A percentile compares a stretch with the other conserved stretches of the same genome.
Evolutionary conservation across 1,140 invertebrate species (phyloP).

Genomic region (Capitella teleta): DNA sequence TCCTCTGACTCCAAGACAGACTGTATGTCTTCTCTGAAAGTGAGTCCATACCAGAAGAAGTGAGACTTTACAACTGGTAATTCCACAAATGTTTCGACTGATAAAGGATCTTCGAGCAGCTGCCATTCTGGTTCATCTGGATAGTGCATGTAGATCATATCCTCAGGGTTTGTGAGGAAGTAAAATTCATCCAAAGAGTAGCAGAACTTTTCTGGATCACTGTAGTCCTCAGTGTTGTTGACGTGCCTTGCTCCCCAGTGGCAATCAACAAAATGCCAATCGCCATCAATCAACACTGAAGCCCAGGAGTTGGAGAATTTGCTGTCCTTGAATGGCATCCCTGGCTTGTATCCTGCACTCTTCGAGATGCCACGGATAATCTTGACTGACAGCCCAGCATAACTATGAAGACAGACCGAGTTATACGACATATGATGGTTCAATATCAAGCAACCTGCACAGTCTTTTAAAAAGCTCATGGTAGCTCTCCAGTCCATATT

Average conservation of each 20-base stretch:
- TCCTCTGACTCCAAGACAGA: background rate
- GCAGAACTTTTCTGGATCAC: constrained; percentile 45
- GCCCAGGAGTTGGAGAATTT: constrained; percentile 98
- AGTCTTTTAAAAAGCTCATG: constrained; percentile 93
- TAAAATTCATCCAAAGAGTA: constrained; percentile 99
- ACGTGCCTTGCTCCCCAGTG: constrained; percentile 83
- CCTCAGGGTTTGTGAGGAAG: constrained; percentile 92
- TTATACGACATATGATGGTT: too few relatives aligned
- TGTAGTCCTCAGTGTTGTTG: background rate
- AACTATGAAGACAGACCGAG: constrained; percentile 44
- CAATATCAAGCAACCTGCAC: too few relatives aligned
- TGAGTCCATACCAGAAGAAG: constrained; percentile 94
- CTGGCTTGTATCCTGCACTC: constrained; percentile 94
- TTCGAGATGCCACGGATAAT: constrained; percentile 99
- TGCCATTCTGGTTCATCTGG: constrained; percentile 98
- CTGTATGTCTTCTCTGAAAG: constrained; percentile 58
- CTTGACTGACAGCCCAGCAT: constrained; percentile 94
- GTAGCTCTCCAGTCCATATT: constrained; percentile 97
- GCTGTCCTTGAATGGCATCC: constrained; percentile 88
- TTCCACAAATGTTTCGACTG: constrained; percentile 88
- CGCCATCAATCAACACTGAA: constrained; percentile 91
- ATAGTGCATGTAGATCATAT: constrained; percentile 36
- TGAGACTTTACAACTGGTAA: constrained; percentile 94
- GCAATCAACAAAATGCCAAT: constrained; percentile 96
- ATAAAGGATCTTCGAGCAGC: constrained; percentile 82